Evolutionary conservation across 2,888 invertebrate species (phyloP).

Genomic region (Polia nebulosa): DNA sequence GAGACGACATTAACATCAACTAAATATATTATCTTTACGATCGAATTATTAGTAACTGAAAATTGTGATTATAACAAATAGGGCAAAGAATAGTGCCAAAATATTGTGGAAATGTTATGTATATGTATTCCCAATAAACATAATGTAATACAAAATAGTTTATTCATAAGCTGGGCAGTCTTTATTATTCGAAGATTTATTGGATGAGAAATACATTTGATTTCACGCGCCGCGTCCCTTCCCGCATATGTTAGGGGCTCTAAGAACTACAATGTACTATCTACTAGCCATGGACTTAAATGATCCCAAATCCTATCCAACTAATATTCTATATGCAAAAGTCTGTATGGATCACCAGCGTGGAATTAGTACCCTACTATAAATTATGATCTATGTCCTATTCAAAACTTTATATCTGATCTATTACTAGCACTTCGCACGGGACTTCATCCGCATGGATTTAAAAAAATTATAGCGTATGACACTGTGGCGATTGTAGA

Average conservation of each 20-base stretch:
- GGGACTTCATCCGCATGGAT: too few relatives aligned
- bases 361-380: too few relatives aligned
- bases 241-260: background rate
- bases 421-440: too few relatives aligned
- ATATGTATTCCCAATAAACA: constrained; percentile 32
- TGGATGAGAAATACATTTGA: constrained; percentile 21
- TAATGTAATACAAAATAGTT: constrained; percentile 38
- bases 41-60: background rate
- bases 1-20: background rate
- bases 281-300: background rate
- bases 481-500: too few relatives aligned
- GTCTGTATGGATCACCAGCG: too few relatives aligned
- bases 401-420: too few relatives aligned
- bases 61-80: constrained; percentile 6
- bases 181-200: constrained; percentile 30
- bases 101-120: constrained; percentile 18
- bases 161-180: constrained; percentile 22
- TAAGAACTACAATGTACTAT: too few relatives aligned
- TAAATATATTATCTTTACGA: background rate
- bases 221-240: constrained; percentile 16
- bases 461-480: too few relatives aligned
- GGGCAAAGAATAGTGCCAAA: background rate
- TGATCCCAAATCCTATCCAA: background rate
- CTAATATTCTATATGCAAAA: too few relatives aligned
- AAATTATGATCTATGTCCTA: too few relatives aligned